Evolutionary conservation across 2,888 invertebrate genomes (phyloP), one percentile per base, ranked within the genome.

Genomic region (Strigamia maritima): DNA sequence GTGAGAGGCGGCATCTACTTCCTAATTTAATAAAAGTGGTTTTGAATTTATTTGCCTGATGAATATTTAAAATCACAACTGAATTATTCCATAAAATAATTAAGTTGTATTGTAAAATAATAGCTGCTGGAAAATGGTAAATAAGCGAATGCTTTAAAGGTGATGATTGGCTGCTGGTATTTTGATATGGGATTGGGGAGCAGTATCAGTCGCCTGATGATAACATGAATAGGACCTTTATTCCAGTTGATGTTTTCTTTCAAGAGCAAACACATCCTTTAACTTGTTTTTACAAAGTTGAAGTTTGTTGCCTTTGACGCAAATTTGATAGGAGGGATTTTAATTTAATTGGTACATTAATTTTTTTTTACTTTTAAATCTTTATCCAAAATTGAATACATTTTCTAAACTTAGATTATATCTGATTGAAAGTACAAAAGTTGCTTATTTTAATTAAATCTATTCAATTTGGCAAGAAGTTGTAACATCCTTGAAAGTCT

Each of bases 181-280:
- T 26, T 70, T 70, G 70, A 70, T 70, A n/a, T 26, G 70, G 1
- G 70, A 70, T 70, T 28, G 28, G 70, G 70, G 28, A 22, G 54
- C 19, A 22, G 19, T 54, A 54, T 54, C 54, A 54, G 19, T n/a
- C 19, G 16, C 8, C 19, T 54, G 54, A 26, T 70, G 70, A 70
- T 70, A 70, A n/a, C 70, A 26, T 28, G 70, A 70, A 54, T 54
- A 54, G 70, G 70, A 28, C 28, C 70, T 70, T 70, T 70, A 28
- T 28, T 70, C 70, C 26, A 70, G 70, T 65, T 24, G 22, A 65
- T 65, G 60, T 70, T 70, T 70, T 54, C 54, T 19, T 54, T 44
- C 44, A 16, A n/a, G 22, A 54, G 54, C 19, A 54, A 54, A 54
- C 19, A 19, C n/a, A 54, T 54, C 54, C 19, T 54, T 54, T 19